Base-by-base conservation (phyloP, 2,797 vertebrate genomes). In the Benthosema pterotum region DNA sequence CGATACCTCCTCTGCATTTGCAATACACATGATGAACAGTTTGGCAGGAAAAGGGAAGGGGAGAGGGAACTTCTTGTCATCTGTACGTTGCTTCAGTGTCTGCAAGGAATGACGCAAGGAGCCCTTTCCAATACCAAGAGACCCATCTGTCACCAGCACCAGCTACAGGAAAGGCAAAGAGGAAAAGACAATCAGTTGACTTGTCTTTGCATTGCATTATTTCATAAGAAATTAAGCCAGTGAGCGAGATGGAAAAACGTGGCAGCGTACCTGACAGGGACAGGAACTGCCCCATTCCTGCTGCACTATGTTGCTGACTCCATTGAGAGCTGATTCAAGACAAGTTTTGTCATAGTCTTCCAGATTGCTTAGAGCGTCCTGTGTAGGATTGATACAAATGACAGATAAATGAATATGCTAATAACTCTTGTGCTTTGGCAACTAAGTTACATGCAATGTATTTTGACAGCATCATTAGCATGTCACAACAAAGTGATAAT, bases 311-410 rank as follows among this genome's bases (percentile, higher is more conserved):
- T 93, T 98, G 89, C 93, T 97, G 57, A 99, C 95, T 32, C 97
- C 98, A 69, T 94, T 83, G 14, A 99, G 87, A 0, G 97, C 97
- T 0, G 95, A 85, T 79, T 99, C 98, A 57, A 99, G 57, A 72
- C 97, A 99, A 0, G 98, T 99, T 86, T 99, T 99, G 90, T 99
- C 98, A 84, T 97, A 98, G 76, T 99, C 98, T 52, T 99, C 97
- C 80, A 99, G 92, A 69, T 93, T 97, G 84, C 93, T 94, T n/a
- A 99, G 85, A 64, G 96, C 94, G 79, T 99, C 98, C 98, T 99
- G 88, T 25, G 71, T 18, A 76, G 8, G 25, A 14, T 45, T 15
- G 51, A n/a, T 16, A 25, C 22, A 49, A 49, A 1, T 65, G 17
- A 42, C 1, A 45, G 46, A 57, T 11, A 2, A 64, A 42, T 2